Evolutionary conservation across 2,113 vertebrate species (phyloP).

Genomic region (Taxidea taxus): DNA sequence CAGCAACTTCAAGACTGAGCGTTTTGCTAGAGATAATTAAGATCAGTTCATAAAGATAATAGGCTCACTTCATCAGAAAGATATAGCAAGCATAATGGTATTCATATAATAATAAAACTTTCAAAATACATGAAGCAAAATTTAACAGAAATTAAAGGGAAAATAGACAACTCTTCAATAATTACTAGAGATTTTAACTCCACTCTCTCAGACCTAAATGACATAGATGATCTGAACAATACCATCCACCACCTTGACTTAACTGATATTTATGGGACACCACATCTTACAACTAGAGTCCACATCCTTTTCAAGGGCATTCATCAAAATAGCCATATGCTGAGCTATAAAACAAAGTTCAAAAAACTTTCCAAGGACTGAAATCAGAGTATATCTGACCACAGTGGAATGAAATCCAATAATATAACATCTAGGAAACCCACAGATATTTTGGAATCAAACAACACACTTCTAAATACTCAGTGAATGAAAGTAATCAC

Average conservation of each 20-base stretch:
- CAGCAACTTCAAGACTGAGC: not conserved
- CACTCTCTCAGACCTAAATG: not conserved
- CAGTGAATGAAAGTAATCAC: not conserved
- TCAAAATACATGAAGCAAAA: not conserved
- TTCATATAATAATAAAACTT: not conserved
- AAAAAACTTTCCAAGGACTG: not conserved
- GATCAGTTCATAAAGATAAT: not conserved
- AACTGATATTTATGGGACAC: not conserved
- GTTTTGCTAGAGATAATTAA: not conserved
- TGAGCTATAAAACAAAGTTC: not conserved
- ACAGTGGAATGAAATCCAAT: not conserved
- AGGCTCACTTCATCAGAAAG: not conserved
- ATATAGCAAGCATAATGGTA: not conserved
- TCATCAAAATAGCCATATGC: not conserved
- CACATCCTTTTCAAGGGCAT: not conserved
- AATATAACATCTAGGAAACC: not conserved
- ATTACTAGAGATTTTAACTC: not conserved
- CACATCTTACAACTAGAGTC: not conserved
- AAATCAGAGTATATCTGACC: not conserved
- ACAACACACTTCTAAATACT: not conserved
- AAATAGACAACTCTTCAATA: not conserved
- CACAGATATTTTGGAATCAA: not conserved
- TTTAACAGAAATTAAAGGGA: no score
- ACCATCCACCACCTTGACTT: not conserved
- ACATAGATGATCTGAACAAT: not conserved